These are phyloP conservation scores for Saccostrea echinata DNA, from an alignment of 1,140 invertebrate genomes.

Conservation along the genomic window DNA sequence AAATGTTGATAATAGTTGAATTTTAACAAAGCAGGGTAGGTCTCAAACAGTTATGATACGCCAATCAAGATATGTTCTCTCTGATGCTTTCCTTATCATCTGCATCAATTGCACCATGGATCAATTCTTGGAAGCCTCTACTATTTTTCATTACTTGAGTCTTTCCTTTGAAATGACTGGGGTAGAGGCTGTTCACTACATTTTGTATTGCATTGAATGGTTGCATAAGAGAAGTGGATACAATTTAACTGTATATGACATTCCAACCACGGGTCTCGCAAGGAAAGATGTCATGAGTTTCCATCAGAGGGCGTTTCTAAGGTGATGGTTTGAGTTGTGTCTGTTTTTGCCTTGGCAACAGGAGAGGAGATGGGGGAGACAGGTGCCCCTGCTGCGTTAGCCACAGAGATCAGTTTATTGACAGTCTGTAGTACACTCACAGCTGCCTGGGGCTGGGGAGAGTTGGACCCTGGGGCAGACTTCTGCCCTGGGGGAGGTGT, in stretches of 20 bases:
- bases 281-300: not conserved
- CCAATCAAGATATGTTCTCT: not conserved
- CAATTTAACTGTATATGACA: not conserved
- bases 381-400: slow-evolving; percentile 43
- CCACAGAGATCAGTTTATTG: slow-evolving; percentile 63
- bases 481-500: slow-evolving; percentile 75
- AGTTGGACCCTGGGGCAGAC: slow-evolving; percentile 59
- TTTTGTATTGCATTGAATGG: slow-evolving; percentile 8
- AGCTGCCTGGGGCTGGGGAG: slow-evolving; percentile 37
- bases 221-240: not conserved
- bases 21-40: too few species aligned
- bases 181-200: too few species aligned
- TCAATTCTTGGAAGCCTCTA: too few species aligned
- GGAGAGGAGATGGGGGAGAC: slow-evolving; percentile 24
- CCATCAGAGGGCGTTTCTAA: slow-evolving; percentile 23
- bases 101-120: too few species aligned
- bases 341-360: slow-evolving; percentile 35
- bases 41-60: not conserved
- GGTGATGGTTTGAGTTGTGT: slow-evolving; percentile 27
- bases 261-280: not conserved
- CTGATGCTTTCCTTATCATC: not conserved
- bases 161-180: too few species aligned
- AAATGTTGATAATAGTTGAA: too few species aligned
- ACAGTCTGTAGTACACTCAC: slow-evolving; percentile 70
- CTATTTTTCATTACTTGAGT: too few species aligned